Evolutionary conservation across 2,888 invertebrate genomes (phyloP), one percentile per base, ranked within the genome.

Genomic region (Melanophora roralis): DNA sequence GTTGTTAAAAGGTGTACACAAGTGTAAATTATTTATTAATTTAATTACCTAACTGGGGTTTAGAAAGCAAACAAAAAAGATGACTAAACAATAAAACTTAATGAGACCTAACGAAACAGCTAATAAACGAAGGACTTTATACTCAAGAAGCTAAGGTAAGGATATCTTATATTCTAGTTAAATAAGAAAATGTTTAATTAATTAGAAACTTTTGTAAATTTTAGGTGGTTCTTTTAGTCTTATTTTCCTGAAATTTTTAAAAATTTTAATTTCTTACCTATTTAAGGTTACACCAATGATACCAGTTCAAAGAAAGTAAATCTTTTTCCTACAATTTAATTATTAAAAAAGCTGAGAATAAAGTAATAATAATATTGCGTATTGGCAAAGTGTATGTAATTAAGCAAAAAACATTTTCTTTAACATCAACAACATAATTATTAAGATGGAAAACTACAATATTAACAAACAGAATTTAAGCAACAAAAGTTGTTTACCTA

Each of bases 341-440:
- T 53, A 53, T 53, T 27, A 3, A 4, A 32, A 14, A 32, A 2
- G 32, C 4, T 53, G 53, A 53, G 32, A 53, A 16, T 19, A 19
- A 16, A 45, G 7, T 43, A 16, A 45, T 19, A 45, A 32, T 32
- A 14, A 11, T 36, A 36, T 19, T 60, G 32, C 27, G 38, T 40
- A 23, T 16, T 4, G 7, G 14, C 38, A 9, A 4, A 23, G 0
- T 38, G 9, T 34, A 45, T 4, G 14, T 5, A 36, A 64, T 27
- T 9, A 27, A 45, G n/a, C 38, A 8, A 1, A 6, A 32, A 40
- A 32, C 21, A 45, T 45, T 59, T 23, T 69, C 43, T 68, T 34
- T 43, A 65, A 40, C 19, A 65, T 67, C 49, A 57, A 65, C 65
- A 49, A 57, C 19, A 51, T 59, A 65, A 74, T 57, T 65, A 74